Evolutionary conservation across 2,113 vertebrate species (phyloP), one percentile per base, ranked within the genome.

Genomic region (Sardina pilchardus): DNA sequence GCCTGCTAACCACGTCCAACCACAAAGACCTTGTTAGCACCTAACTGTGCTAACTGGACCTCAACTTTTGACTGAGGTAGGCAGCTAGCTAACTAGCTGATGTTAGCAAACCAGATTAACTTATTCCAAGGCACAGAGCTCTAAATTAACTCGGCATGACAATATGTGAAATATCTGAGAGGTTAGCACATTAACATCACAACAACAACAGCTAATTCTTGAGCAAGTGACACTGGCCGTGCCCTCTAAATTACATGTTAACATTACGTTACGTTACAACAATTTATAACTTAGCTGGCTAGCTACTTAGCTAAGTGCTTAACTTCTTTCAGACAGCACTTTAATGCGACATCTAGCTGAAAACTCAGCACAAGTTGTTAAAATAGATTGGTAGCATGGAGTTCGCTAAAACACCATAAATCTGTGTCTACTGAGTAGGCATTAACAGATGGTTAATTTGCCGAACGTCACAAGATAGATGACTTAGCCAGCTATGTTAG

Each of bases 221-320:
- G 71, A 78, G 6, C 12, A 4, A 36, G 19, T 10, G 30, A 78
- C 34, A 78, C 26, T 78, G 12, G 14, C 14, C 30, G 71, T 78
- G 71, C 12, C 30, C 26, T 78, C 30, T 17, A 16, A n/a, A n/a
- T 4, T 16, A 17, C 39, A 42, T 42, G 39, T 42, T 42, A 42
- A 42, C 39, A 4, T 42, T 42, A 16, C 30, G 36, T 17, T 34
- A 34, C 30, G 26, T 78, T 36, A 16, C 30, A 78, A 78, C 71
- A 50, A 12, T 50, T 78, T 78, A 78, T 6, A 34, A 39, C 71
- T 78, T 78, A 78, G 71, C 30, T 34, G 36, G 71, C 71, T 78
- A 78, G 71, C 71, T 78, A 78, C 71, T 78, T 78, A 78, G 71
- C 71, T 78, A 78, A 16, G 30, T 78, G 71, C 34, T 78, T 78